Percentiles rank a stretch among this genome's conserved stretches.
phyloP scores from a whole-genome alignment of 2,113 vertebrate genomes.

The Chunga burmeisteri region DNA sequence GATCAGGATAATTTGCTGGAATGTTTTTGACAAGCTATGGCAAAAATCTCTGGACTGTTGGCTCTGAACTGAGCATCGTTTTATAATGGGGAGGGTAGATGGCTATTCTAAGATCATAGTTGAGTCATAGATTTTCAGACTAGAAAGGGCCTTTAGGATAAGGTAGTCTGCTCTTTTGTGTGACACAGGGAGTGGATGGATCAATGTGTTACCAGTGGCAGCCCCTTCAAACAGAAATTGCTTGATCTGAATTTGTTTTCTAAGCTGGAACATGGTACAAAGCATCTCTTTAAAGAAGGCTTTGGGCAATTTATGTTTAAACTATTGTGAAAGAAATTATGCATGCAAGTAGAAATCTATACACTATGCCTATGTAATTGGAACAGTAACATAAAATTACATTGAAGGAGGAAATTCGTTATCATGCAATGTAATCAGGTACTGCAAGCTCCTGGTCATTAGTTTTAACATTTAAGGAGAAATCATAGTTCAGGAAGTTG shows the following conservation, averaged over 20 bases:
- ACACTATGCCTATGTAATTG: neutral
- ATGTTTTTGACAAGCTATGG: neutral
- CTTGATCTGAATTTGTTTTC: neutral
- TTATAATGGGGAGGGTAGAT: neutral
- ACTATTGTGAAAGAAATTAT: neutral
- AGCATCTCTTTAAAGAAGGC: neutral
- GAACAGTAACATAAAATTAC: neutral
- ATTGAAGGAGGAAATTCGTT: slow-evolving; percentile 7
- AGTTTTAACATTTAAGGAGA: neutral
- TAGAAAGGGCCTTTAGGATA: neutral
- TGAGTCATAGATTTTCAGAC: neutral
- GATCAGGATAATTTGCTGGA: neutral
- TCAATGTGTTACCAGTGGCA: neutral
- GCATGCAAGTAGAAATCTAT: neutral
- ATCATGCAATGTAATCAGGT: slow-evolving; percentile 10
- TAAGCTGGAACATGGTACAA: neutral
- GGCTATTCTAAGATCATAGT: neutral
- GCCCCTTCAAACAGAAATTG: neutral
- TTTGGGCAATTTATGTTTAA: neutral
- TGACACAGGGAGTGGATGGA: neutral
- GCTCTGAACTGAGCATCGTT: neutral
- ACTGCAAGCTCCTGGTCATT: neutral
- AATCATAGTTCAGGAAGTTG: neutral
- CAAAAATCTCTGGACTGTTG: neutral
- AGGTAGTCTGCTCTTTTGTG: neutral